Conservation (phyloP, 92 coral and sea anemone species). For the Umimayanthus kanabou region DNA sequence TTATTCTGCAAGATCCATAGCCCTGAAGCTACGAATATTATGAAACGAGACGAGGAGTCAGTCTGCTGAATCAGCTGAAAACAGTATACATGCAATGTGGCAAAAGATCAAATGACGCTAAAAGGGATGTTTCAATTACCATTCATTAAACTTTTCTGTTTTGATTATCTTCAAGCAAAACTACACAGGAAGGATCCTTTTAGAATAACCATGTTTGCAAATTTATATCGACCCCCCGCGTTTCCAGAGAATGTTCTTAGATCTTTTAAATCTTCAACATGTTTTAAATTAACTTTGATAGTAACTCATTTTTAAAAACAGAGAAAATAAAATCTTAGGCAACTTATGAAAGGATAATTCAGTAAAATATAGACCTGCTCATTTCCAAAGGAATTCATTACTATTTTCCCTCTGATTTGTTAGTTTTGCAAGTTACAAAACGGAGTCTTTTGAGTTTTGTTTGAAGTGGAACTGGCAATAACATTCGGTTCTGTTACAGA, state of each 20-base stretch:
- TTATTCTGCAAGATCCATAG: not conserved
- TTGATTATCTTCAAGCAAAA: not conserved
- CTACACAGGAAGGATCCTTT: not conserved
- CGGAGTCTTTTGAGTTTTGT: too few relatives aligned
- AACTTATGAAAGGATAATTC: not conserved
- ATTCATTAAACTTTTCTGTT: not conserved
- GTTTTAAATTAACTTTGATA: too few relatives aligned
- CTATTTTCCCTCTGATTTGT: too few relatives aligned
- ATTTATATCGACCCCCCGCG: not conserved
- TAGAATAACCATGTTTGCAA: not conserved
- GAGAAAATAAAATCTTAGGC: not conserved
- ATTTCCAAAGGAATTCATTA: too few relatives aligned
- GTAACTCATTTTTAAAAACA: not conserved
- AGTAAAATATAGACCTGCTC: too few relatives aligned
- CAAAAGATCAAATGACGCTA: not conserved
- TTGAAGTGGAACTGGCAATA: too few relatives aligned
- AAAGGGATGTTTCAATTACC: not conserved
- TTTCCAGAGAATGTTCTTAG: too few relatives aligned
- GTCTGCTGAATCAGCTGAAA: not conserved
- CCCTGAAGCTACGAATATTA: not conserved
- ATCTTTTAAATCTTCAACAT: too few relatives aligned
- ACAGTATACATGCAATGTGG: not conserved
- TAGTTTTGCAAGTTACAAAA: too few relatives aligned
- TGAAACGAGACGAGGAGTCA: not conserved
- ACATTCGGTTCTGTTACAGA: too few relatives aligned